phyloP scores from a whole-genome alignment of 2,797 vertebrate species.

The Crocodylus rhombifer region DNA sequence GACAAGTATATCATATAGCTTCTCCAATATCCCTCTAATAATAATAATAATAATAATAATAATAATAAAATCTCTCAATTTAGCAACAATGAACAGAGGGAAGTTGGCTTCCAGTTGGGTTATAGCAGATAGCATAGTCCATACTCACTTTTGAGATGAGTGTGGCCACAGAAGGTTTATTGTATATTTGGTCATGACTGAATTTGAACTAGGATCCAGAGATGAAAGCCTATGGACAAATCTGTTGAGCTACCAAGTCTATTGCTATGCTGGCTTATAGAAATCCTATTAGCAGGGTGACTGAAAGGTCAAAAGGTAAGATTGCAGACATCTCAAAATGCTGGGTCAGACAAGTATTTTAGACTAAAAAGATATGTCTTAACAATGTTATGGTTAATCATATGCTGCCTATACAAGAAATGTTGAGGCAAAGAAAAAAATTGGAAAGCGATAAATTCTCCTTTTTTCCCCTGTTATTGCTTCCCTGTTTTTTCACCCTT shows the following conservation, averaged over 20 bases:
- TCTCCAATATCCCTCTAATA: not conserved
- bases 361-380: constrained; percentile 66
- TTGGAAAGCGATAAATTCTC: not conserved
- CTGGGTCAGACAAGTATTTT: constrained; percentile 73
- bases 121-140: not conserved
- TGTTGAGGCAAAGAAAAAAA: not conserved
- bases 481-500: not conserved
- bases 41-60: too few relatives aligned
- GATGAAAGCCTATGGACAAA: constrained; percentile 75
- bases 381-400: constrained; percentile 35
- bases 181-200: constrained; percentile 51
- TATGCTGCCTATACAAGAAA: not conserved
- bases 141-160: constrained; percentile 43
- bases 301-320: constrained; percentile 73
- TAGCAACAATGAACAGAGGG: not conserved
- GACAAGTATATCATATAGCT: not conserved
- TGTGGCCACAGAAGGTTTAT: constrained; percentile 54
- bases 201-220: constrained; percentile 74
- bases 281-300: constrained; percentile 77
- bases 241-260: constrained; percentile 61
- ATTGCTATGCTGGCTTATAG: constrained; percentile 66
- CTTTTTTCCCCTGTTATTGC: not conserved
- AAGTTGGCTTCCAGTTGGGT: not conserved
- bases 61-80: not conserved
- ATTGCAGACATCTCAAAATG: constrained; percentile 69